Percentiles rank a stretch among this genome's conserved stretches.
These are phyloP conservation scores for Lamprotornis superbus DNA, from an alignment of 2,113 vertebrate genomes.

Conservation along the genomic window DNA sequence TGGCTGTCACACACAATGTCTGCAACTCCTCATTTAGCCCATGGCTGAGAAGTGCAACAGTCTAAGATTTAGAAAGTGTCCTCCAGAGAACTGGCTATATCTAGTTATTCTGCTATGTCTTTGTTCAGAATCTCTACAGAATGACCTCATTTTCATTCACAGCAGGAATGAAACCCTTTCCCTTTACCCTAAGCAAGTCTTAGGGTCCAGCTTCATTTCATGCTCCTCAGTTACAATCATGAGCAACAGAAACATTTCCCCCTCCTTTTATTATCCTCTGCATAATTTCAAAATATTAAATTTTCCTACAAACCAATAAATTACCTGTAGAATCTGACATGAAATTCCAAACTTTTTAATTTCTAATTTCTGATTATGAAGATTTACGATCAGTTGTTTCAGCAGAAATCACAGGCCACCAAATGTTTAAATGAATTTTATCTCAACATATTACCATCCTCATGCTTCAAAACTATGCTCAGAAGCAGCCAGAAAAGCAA, in stretches of 20 bases:
- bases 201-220: background rate
- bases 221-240: background rate
- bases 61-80: background rate
- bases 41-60: background rate
- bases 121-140: background rate
- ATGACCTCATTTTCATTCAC: background rate
- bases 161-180: background rate
- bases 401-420: background rate
- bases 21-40: background rate
- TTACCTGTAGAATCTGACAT: background rate
- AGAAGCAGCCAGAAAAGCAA: background rate
- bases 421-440: background rate
- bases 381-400: background rate
- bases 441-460: background rate
- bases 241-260: background rate
- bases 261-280: accelerated
- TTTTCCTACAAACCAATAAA: background rate
- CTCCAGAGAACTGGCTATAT: background rate
- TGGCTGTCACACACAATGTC: background rate
- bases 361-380: background rate
- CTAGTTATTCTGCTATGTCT: background rate
- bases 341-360: background rate
- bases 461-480: background rate
- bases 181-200: background rate
- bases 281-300: background rate